Evolutionary conservation across 2,888 invertebrate species (phyloP).

Genomic region (Caenorhabditis macrosperma): DNA sequence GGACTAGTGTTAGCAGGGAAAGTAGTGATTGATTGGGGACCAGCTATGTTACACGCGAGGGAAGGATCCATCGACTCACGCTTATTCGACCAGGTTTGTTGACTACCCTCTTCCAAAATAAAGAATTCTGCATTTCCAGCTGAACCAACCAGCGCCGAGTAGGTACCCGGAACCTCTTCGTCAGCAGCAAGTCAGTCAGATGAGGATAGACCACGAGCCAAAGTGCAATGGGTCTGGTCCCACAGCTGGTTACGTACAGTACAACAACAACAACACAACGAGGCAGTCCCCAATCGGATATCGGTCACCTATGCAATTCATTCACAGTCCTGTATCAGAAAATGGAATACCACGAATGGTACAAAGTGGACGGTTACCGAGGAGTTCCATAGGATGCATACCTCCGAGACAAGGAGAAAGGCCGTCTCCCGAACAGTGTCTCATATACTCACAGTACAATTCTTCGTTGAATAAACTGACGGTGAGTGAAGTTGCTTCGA

Average conservation of each 20-base stretch:
- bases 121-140: no score
- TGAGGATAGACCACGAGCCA: conserved; percentile 63
- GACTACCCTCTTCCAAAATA: background rate
- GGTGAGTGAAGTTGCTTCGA: conserved; percentile 32
- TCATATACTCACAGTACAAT: conserved; percentile 69
- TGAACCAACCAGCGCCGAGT: conserved; percentile 42
- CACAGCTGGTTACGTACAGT: conserved; percentile 42
- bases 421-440: conserved; percentile 57
- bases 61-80: conserved; percentile 77
- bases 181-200: conserved; percentile 42
- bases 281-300: conserved; percentile 57
- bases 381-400: conserved; percentile 53
- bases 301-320: conserved; percentile 47
- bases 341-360: conserved; percentile 53
- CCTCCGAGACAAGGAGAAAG: conserved; percentile 45
- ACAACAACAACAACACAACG: conserved; percentile 43
- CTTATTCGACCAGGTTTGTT: conserved; percentile 70
- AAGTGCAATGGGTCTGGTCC: conserved; percentile 62
- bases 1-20: conserved; percentile 79
- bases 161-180: conserved; percentile 48
- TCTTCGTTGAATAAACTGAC: conserved; percentile 62
- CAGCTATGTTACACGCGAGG: conserved; percentile 77
- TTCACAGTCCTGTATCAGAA: conserved; percentile 56
- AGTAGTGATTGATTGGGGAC: conserved; percentile 79
- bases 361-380: conserved; percentile 38